These are phyloP conservation scores for Acrocyrtus sp. DNA, from an alignment of 2,888 invertebrate genomes.

Conservation along the genomic window DNA sequence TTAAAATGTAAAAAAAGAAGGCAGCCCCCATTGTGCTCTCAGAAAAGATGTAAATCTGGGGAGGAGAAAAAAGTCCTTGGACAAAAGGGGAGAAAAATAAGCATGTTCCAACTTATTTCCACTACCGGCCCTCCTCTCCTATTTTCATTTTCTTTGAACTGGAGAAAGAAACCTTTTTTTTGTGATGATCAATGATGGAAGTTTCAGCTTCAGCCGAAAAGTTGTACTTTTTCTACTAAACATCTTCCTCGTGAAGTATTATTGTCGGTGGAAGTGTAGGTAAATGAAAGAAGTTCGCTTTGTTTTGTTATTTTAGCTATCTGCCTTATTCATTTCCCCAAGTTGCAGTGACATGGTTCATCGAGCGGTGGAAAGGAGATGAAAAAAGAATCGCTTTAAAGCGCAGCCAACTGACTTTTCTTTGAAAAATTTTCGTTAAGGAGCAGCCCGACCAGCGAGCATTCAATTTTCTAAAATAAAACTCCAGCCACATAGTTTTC, in stretches of 20 bases:
- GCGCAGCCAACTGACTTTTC: conserved; percentile 26
- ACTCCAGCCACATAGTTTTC: too few relatives aligned
- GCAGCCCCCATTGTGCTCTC: not conserved
- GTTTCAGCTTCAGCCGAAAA: too few relatives aligned
- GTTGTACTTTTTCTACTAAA: too few relatives aligned
- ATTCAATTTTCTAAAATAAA: not conserved
- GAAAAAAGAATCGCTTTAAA: conserved; percentile 17
- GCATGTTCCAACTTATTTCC: not conserved
- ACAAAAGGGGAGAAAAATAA: not conserved
- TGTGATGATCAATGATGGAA: not conserved
- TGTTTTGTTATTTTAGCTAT: conserved; percentile 32
- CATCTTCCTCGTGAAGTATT: not conserved
- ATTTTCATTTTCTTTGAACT: not conserved
- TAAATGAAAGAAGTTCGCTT: conserved; percentile 6
- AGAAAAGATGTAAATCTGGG: not conserved
- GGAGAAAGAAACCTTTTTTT: not conserved
- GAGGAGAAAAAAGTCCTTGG: not conserved
- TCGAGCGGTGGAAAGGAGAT: conserved; percentile 8
- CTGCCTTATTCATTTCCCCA: conserved; percentile 21
- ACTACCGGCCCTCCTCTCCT: too few relatives aligned
- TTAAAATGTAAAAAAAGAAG: too few relatives aligned
- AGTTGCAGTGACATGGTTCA: conserved; percentile 39
- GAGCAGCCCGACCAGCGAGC: too few relatives aligned
- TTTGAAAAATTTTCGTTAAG: conserved; percentile 8
- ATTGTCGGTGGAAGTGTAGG: not conserved